Evolutionary conservation across 2,888 invertebrate species (phyloP).

Genomic region (Tenthredo scrophulariae): DNA sequence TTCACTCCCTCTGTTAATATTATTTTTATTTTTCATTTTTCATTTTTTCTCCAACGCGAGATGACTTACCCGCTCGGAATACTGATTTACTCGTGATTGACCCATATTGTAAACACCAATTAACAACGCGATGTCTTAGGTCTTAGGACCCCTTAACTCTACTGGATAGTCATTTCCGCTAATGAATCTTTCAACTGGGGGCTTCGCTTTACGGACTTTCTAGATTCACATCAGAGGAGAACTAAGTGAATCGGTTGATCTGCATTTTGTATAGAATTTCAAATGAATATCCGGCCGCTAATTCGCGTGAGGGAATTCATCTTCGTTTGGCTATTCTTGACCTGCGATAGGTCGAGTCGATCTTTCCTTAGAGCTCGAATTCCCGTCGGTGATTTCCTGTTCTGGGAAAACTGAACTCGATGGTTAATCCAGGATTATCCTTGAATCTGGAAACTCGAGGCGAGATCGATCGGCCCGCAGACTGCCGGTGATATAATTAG

Average conservation of each 20-base stretch:
- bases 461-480: background rate
- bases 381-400: background rate
- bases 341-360: background rate
- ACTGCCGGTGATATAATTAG: background rate
- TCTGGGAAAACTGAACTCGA: background rate
- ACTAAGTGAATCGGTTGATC: background rate
- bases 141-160: background rate
- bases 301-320: background rate
- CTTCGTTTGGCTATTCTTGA: background rate
- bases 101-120: slow-evolving; percentile 22
- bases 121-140: background rate
- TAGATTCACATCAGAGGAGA: background rate
- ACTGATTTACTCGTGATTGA: background rate
- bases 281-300: background rate
- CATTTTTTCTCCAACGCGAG: background rate
- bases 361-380: background rate
- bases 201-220: background rate
- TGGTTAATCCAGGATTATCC: background rate
- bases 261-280: background rate
- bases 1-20: no score
- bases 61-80: background rate
- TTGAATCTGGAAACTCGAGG: background rate
- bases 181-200: background rate
- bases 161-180: background rate
- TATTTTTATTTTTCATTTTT: background rate